These are phyloP conservation scores for Melitaea athalia DNA, from an alignment of 2,888 invertebrate genomes.

Conservation along the genomic window DNA sequence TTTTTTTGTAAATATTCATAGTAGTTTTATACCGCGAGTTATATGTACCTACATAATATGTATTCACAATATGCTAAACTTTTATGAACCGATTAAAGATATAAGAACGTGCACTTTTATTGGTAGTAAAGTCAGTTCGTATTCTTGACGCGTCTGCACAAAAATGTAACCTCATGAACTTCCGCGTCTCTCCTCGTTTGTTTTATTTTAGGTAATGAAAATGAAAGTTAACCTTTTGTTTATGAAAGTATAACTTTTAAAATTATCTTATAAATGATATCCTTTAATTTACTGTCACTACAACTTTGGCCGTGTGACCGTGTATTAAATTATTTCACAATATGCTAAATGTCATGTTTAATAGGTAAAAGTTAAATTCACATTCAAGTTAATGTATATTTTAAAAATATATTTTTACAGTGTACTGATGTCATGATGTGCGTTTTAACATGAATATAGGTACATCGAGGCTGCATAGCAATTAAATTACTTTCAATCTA, in stretches of 20 bases:
- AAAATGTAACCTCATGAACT: neutral
- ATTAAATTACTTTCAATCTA: no score
- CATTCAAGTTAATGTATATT: no score
- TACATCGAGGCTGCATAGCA: no score
- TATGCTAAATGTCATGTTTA: no score
- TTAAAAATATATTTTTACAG: no score
- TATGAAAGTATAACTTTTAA: neutral
- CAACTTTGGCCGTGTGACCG: no score
- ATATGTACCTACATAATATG: neutral
- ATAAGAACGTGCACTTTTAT: conserved; percentile 1
- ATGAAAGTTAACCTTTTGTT: conserved; percentile 3
- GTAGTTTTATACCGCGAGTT: no score
- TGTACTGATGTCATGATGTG: no score
- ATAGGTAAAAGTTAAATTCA: no score
- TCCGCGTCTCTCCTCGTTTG: neutral
- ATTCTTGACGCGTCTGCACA: neutral
- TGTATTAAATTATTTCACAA: no score
- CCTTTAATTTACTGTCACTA: neutral
- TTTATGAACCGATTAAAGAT: neutral
- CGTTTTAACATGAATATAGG: no score
- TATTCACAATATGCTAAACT: neutral
- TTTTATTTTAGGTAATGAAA: conserved; percentile 2
- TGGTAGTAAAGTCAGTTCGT: neutral
- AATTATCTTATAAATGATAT: neutral
- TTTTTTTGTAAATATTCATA: no score